These are phyloP conservation scores for Norana najaformis DNA, from an alignment of 2,888 invertebrate species.

Conservation along the genomic window DNA sequence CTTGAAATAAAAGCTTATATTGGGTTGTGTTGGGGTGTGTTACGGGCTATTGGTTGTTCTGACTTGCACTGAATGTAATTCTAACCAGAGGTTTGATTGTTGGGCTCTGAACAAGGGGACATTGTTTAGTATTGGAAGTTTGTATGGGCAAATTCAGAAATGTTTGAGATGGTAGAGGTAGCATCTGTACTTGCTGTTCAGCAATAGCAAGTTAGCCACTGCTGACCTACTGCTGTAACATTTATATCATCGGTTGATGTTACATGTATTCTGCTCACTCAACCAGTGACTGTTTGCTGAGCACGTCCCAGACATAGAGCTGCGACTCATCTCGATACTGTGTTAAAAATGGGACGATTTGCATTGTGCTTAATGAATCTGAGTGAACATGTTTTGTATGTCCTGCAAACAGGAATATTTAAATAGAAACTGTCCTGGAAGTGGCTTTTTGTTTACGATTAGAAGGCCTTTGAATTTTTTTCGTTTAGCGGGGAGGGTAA, in stretches of 20 bases:
- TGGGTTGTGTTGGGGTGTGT: neutral
- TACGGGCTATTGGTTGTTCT: neutral
- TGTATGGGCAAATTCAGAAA: neutral
- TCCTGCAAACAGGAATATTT: neutral
- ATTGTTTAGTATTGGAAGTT: neutral
- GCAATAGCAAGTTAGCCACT: neutral
- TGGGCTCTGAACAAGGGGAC: neutral
- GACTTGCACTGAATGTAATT: neutral
- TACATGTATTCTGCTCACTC: neutral
- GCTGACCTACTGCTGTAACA: neutral
- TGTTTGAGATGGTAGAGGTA: conserved; percentile 5
- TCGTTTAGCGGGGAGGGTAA: neutral
- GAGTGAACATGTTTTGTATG: neutral
- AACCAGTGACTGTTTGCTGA: conserved; percentile 1
- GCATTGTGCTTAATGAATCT: neutral
- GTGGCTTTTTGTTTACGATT: neutral
- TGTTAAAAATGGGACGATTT: neutral
- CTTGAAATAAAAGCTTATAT: neutral
- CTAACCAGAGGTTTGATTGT: neutral
- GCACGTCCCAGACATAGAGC: neutral
- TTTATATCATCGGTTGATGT: neutral
- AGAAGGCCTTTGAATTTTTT: neutral
- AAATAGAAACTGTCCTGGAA: neutral
- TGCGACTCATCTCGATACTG: neutral
- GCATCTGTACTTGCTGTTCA: neutral